Evolutionary conservation across 2,113 vertebrate genomes (phyloP).

Genomic region (Panthera tigris): DNA sequence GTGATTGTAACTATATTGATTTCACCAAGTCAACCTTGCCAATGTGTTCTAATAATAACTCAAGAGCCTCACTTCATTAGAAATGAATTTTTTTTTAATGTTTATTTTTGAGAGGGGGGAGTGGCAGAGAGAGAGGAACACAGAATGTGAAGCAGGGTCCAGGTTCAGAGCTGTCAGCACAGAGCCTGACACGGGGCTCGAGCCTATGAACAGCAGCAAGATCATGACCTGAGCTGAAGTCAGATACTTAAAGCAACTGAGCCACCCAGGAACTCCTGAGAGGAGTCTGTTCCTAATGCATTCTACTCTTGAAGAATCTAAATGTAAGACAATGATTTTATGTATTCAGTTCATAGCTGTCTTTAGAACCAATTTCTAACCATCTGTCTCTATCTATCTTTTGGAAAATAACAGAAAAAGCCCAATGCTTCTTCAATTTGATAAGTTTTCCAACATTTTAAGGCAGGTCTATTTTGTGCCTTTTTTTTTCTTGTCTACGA

Average conservation of each 20-base stretch:
- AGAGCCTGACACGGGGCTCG: too few species aligned
- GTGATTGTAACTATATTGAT: not conserved
- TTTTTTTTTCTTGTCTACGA: not conserved
- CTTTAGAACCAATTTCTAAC: not conserved
- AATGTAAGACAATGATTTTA: not conserved
- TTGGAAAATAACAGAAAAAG: constrained; percentile 2
- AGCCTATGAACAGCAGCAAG: too few species aligned
- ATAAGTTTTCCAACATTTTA: not conserved
- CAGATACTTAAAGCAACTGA: too few species aligned
- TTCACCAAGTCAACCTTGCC: not conserved
- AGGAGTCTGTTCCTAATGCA: not conserved
- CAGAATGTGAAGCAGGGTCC: too few species aligned
- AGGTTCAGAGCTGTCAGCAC: too few species aligned
- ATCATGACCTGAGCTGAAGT: too few species aligned
- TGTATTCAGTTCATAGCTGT: not conserved
- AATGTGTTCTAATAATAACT: not conserved
- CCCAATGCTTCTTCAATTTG: not conserved
- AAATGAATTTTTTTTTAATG: not conserved
- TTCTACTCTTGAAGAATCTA: not conserved
- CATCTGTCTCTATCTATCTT: not conserved
- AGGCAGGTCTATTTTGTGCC: not conserved
- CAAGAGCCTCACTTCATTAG: not conserved
- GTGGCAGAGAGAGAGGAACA: too few species aligned
- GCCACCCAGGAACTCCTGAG: too few species aligned
- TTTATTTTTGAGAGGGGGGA: too few species aligned